A percentile compares a stretch with the other conserved stretches of the same genome.
Conservation (phyloP, 2,888 invertebrate species). For the Eilema depressum region DNA sequence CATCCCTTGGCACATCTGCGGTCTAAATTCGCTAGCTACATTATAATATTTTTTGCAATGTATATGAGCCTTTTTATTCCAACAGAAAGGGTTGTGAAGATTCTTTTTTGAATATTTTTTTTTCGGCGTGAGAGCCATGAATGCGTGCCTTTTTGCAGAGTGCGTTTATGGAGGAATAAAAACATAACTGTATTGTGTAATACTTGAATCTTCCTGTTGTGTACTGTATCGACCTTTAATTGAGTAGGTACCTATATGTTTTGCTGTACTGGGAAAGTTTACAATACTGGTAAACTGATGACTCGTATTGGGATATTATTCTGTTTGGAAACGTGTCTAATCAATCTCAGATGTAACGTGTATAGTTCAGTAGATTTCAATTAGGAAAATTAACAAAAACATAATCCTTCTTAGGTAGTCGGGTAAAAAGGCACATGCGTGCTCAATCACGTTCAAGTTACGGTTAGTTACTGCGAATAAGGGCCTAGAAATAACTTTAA, state of each 20-base stretch:
- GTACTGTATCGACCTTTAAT: not conserved
- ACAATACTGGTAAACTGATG: not conserved
- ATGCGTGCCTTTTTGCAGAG: not conserved
- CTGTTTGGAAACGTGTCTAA: too few species aligned
- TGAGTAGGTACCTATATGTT: not conserved
- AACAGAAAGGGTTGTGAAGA: conserved; percentile 3
- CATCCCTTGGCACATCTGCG: conserved; percentile 36
- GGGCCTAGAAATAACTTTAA: too few species aligned
- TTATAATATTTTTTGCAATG: conserved; percentile 30
- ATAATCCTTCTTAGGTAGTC: too few species aligned
- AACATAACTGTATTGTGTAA: not conserved
- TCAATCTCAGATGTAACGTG: too few species aligned
- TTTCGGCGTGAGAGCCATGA: not conserved
- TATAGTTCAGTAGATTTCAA: too few species aligned
- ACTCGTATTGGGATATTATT: too few species aligned
- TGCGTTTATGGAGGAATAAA: not conserved
- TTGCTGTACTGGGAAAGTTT: not conserved
- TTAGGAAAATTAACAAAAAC: too few species aligned
- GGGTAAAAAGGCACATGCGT: too few species aligned
- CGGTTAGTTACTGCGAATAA: too few species aligned
- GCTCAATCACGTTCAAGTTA: too few species aligned
- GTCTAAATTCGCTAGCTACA: conserved; percentile 25
- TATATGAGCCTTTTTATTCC: conserved; percentile 13
- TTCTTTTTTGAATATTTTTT: conserved; percentile 2
- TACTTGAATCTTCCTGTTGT: not conserved